Conservation (phyloP, 1,140 invertebrate species). For the Ostrea denselamellosa region DNA sequence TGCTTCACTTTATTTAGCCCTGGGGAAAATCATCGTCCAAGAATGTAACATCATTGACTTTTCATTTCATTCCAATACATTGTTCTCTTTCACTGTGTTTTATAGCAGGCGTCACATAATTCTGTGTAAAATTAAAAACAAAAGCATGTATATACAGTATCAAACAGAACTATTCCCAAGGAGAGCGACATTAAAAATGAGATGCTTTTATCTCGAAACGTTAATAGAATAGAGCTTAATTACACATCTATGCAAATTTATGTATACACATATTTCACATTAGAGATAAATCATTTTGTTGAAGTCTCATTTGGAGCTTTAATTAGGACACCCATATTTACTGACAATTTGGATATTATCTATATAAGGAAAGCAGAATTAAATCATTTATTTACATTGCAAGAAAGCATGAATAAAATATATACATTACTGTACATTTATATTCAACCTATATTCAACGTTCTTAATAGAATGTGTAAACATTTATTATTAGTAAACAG, state of each 20-base stretch:
- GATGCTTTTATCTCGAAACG: not conserved
- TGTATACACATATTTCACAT: constrained; percentile 13
- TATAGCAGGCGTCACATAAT: not conserved
- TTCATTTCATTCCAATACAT: not conserved
- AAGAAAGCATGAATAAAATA: too few species aligned
- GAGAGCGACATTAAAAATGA: not conserved
- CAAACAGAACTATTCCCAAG: not conserved
- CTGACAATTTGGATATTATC: too few species aligned
- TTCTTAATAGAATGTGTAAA: too few species aligned
- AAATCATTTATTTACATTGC: too few species aligned
- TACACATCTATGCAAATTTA: constrained; percentile 8
- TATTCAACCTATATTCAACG: too few species aligned
- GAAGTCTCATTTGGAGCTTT: too few species aligned
- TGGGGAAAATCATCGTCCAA: not conserved
- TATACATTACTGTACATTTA: too few species aligned
- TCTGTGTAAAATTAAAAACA: not conserved
- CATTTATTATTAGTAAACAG: too few species aligned
- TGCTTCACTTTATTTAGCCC: too few species aligned
- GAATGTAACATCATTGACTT: not conserved
- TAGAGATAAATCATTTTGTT: not conserved
- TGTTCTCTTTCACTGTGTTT: too few species aligned
- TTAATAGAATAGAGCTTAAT: not conserved
- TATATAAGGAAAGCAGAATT: too few species aligned
- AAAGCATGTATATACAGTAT: not conserved
- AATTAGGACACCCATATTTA: too few species aligned